Conservation (phyloP, 2,888 invertebrate genomes). For the Mactromeris polynyma region DNA sequence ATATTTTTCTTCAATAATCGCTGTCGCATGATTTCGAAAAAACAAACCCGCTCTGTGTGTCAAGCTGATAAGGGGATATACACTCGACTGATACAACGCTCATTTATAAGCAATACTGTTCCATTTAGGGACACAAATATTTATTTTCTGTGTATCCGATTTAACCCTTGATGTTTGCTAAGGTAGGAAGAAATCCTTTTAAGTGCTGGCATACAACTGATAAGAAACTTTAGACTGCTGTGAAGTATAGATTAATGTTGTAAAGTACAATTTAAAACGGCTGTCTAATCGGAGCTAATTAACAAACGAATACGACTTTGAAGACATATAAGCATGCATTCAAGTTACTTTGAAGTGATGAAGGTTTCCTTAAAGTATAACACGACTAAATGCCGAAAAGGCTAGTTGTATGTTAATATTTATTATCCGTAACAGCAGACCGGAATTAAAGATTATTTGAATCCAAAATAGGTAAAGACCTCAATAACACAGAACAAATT, state of each 20-base stretch:
- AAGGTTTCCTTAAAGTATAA: no score
- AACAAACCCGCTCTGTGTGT: not conserved
- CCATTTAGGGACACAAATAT: slow-evolving; percentile 50
- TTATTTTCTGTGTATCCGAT: slow-evolving; percentile 23
- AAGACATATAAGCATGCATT: not conserved
- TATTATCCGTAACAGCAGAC: no score
- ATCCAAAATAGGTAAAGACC: no score
- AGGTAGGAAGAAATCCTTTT: not conserved
- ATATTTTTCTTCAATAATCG: slow-evolving; percentile 9
- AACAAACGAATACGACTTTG: not conserved
- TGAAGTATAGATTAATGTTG: not conserved
- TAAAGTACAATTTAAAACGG: not conserved
- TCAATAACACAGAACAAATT: no score
- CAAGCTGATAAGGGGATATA: not conserved
- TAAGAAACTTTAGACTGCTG: not conserved
- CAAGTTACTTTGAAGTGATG: no score
- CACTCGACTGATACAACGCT: not conserved
- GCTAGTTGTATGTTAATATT: no score
- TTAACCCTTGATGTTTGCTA: slow-evolving; percentile 4
- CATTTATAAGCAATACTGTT: slow-evolving; percentile 20
- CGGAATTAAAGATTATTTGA: no score
- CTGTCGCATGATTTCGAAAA: not conserved
- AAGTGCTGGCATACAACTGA: not conserved
- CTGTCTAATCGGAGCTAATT: not conserved
- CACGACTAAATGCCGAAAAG: no score